Evolutionary conservation across 1,140 invertebrate species (phyloP).

Genomic region (Conus betulinus): DNA sequence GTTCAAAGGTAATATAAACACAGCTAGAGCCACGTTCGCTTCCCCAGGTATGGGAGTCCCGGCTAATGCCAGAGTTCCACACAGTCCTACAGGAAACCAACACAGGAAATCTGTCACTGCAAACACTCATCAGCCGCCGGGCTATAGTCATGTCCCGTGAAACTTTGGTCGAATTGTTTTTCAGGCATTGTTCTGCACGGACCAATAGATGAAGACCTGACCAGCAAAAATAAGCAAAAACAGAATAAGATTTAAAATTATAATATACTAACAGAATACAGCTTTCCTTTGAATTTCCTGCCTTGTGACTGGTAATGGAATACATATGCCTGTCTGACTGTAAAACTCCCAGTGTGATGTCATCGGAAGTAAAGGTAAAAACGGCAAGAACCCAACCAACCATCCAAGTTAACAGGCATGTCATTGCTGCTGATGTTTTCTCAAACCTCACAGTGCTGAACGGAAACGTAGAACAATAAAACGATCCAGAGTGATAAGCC

Average conservation of each 20-base stretch:
- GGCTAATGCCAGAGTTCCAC: not conserved
- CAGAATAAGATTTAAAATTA: not conserved
- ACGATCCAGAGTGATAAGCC: not conserved
- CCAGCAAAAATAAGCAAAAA: not conserved
- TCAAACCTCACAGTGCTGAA: not conserved
- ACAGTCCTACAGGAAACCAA: not conserved
- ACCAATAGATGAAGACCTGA: conserved; percentile 3
- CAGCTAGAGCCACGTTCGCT: not conserved
- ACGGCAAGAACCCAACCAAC: not conserved
- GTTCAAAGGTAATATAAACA: not conserved
- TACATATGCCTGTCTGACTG: conserved; percentile 13
- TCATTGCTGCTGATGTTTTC: not conserved
- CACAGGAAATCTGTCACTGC: not conserved
- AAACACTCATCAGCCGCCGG: not conserved
- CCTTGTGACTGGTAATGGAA: not conserved
- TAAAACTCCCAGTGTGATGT: conserved; percentile 5
- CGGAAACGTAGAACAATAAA: too few species aligned
- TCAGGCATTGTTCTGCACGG: not conserved
- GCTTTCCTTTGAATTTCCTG: not conserved
- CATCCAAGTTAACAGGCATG: not conserved
- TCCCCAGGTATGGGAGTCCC: not conserved
- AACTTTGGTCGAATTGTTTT: too few species aligned
- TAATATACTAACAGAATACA: not conserved
- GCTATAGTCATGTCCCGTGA: not conserved
- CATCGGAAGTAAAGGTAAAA: not conserved